A percentile compares a stretch with the other conserved stretches of the same genome.
Conservation (phyloP, 2,888 invertebrate genomes). For the Cartodere bifasciata region DNA sequence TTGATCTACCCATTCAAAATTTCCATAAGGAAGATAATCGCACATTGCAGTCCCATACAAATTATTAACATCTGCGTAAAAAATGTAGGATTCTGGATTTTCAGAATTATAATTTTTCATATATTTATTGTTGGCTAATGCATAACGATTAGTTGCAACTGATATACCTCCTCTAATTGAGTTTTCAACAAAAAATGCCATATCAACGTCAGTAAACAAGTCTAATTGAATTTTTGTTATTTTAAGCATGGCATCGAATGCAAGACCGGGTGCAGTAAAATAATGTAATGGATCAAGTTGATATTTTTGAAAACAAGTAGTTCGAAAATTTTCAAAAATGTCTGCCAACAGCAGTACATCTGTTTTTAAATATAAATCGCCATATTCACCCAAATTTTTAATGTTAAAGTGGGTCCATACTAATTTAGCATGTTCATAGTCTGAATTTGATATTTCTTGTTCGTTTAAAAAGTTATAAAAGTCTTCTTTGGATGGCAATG, state of each 20-base stretch:
- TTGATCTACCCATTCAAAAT: constrained; percentile 10
- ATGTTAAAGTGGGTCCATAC: constrained; percentile 26
- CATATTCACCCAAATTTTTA: constrained; percentile 25
- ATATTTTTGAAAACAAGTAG: too few species aligned
- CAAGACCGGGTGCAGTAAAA: constrained; percentile 21
- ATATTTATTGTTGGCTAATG: constrained; percentile 28
- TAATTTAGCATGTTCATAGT: too few species aligned
- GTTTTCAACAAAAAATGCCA: constrained; percentile 21
- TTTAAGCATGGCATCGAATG: constrained; percentile 23
- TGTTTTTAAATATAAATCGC: constrained; percentile 26
- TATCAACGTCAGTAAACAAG: constrained; percentile 22
- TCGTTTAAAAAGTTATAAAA: too few species aligned
- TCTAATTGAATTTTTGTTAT: constrained; percentile 18
- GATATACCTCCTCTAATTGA: constrained; percentile 25
- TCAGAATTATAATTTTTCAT: too few species aligned
- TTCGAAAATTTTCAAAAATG: constrained; percentile 29
- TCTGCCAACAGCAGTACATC: constrained; percentile 27
- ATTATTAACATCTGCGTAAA: constrained; percentile 18
- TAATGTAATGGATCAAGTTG: constrained; percentile 22
- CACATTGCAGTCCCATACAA: constrained; percentile 15
- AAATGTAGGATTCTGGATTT: too few species aligned
- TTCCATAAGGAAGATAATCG: constrained; percentile 12
- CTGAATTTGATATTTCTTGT: too few species aligned
- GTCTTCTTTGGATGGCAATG: too few species aligned
- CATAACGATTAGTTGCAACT: constrained; percentile 20